Evolutionary conservation across 2,797 vertebrate genomes (phyloP), one percentile per base, ranked within the genome.

Genomic region (Phalanger gymnotis): DNA sequence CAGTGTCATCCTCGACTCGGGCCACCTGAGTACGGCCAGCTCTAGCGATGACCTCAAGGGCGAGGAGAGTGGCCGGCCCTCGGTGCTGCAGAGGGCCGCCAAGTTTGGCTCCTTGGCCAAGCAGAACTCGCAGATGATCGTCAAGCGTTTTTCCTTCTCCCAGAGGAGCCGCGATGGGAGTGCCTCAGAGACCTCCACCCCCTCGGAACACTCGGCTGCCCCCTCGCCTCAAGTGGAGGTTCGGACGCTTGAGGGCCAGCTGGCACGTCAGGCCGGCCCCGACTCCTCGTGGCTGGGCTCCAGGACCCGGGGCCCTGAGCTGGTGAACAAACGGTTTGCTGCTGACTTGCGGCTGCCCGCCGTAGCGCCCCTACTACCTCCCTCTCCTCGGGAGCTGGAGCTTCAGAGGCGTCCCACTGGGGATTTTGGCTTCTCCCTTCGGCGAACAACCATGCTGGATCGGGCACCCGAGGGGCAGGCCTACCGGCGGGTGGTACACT

Each of bases 91-190:
- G 92, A 98, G 99, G 0, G 99, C 99, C 0, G 99, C 99, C 96
- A 99, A 99, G 96, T 99, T 99, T 0, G 99, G 99, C 57, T 99
- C 99, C 0, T 97, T 99, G 91, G 99, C 99, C 98, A 99, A 99
- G 98, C 99, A 99, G 97, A 99, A 99, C 98, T 99, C 99, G 0
- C 99, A 99, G 98, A 98, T 99, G 98, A 99, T 99, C n/a, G 99
- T 99, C 98, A 99, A 99, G 96, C 99, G 99, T 90, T 99, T 99
- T 98, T 99, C 99, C 53, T 99, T 99, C 97, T 99, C 99, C 25
- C 99, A 99, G 97, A 98, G 98, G 96, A 99, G 99, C 98, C 99
- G 99, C 91, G 99, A 99, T 28, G 99, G 99, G 97, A 99, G 99
- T 91, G 98, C 99, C 0, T 99, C 99, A 0, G 99, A 99, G 98